Evolutionary conservation across 2,888 invertebrate species (phyloP).

Genomic region (Cephus runcator): DNA sequence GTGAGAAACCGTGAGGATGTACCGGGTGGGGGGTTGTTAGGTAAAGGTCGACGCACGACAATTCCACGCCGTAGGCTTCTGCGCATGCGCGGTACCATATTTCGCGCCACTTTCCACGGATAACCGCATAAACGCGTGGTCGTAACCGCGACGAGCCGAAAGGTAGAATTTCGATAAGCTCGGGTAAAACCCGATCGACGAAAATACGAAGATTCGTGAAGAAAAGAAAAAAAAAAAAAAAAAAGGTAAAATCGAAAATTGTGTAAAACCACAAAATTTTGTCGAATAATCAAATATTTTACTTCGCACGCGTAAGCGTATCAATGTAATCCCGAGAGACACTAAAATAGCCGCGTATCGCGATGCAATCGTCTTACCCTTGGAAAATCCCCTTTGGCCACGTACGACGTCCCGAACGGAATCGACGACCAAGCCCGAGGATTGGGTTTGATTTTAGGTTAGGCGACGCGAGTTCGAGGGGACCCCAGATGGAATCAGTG

Average conservation of each 20-base stretch:
- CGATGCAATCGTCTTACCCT: neutral
- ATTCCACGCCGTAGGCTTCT: slow-evolving; percentile 42
- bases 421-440: neutral
- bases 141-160: neutral
- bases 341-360: neutral
- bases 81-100: neutral
- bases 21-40: slow-evolving; percentile 47
- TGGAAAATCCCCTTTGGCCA: neutral
- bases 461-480: slow-evolving; percentile 32
- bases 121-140: neutral
- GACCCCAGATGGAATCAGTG: slow-evolving; percentile 61
- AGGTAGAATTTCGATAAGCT: neutral
- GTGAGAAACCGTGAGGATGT: neutral
- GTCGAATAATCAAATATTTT: neutral
- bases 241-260: neutral
- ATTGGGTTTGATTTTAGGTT: neutral
- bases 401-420: neutral
- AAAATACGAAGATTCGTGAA: neutral
- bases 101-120: slow-evolving; percentile 57
- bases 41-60: slow-evolving; percentile 63
- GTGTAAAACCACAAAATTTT: neutral
- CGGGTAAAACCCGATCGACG: neutral
- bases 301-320: neutral
- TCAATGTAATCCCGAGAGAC: neutral
- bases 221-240: too few species aligned